These are phyloP conservation scores for Bergia puertoricense DNA, from an alignment of 92 coral and sea anemone species.

Conservation along the genomic window DNA sequence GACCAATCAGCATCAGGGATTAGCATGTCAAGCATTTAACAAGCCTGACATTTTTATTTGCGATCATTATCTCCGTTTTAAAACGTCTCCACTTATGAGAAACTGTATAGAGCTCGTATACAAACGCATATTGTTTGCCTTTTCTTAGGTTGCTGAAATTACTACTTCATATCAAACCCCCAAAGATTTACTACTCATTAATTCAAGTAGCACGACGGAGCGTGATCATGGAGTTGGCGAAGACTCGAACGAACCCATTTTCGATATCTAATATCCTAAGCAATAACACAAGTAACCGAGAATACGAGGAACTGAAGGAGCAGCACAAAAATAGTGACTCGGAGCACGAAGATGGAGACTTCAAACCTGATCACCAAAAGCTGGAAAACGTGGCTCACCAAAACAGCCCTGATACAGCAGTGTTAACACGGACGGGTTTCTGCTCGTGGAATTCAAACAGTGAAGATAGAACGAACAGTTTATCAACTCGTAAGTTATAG, in stretches of 20 bases:
- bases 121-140: slow-evolving; percentile 99
- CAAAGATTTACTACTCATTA: slow-evolving; percentile 61
- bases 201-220: slow-evolving; percentile 56
- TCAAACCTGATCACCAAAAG: slow-evolving; percentile 28
- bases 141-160: slow-evolving; percentile 82
- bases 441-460: slow-evolving; percentile 39
- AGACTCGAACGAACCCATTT: slow-evolving; percentile 89
- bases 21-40: slow-evolving; percentile 96
- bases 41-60: slow-evolving; percentile 99
- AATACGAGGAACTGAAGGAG: slow-evolving; percentile 37
- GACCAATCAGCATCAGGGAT: slow-evolving; percentile 84
- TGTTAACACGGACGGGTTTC: slow-evolving; percentile 38
- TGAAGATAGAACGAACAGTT: slow-evolving; percentile 36
- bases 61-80: slow-evolving; percentile 99
- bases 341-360: slow-evolving; percentile 34
- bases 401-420: slow-evolving; percentile 1
- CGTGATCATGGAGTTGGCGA: slow-evolving; percentile 76
- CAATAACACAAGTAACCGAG: slow-evolving; percentile 49
- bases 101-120: slow-evolving; percentile 88
- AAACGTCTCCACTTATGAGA: slow-evolving; percentile 99
- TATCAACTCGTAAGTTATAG: slow-evolving; percentile 42
- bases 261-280: slow-evolving; percentile 92
- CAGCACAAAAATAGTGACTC: slow-evolving; percentile 37
- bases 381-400: slow-evolving; percentile 28
- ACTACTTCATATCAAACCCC: slow-evolving; percentile 63